These are phyloP conservation scores for Pycnomerus fuliginosus DNA, from an alignment of 2,888 invertebrate species.

Conservation along the genomic window DNA sequence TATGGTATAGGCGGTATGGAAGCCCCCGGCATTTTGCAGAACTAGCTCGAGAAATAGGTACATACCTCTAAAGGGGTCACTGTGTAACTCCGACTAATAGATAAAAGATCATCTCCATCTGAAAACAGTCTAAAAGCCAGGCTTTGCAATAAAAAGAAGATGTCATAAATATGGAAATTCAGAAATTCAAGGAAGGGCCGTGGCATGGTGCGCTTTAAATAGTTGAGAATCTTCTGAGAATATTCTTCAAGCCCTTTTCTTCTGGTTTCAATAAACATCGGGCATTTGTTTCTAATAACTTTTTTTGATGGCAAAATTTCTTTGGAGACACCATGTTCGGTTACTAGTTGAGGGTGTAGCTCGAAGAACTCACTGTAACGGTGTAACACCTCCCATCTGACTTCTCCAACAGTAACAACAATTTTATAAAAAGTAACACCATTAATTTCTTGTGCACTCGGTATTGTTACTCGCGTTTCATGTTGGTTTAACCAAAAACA, in stretches of 20 bases:
- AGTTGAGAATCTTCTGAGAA: slow-evolving; percentile 72
- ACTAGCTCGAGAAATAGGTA: no score
- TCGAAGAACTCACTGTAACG: slow-evolving; percentile 90
- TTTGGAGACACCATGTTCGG: slow-evolving; percentile 78
- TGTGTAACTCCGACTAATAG: slow-evolving; percentile 61
- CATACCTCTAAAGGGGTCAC: slow-evolving; percentile 79
- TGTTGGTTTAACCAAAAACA: slow-evolving; percentile 69
- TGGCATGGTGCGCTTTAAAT: slow-evolving; percentile 78
- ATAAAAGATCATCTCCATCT: slow-evolving; percentile 68
- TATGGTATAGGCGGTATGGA: no score
- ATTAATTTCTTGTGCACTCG: slow-evolving; percentile 63
- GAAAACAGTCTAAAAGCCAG: slow-evolving; percentile 76
- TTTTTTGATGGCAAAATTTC: slow-evolving; percentile 92
- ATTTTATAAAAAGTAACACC: slow-evolving; percentile 74
- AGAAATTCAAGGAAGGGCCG: slow-evolving; percentile 80
- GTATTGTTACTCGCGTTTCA: slow-evolving; percentile 67
- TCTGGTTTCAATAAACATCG: slow-evolving; percentile 82
- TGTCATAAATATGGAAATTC: slow-evolving; percentile 87
- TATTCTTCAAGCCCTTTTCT: slow-evolving; percentile 79
- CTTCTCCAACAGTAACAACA: slow-evolving; percentile 65
- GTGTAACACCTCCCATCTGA: slow-evolving; percentile 80
- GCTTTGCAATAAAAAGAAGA: slow-evolving; percentile 80
- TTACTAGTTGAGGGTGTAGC: slow-evolving; percentile 79
- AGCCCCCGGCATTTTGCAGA: no score
- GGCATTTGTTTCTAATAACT: slow-evolving; percentile 85